These are phyloP conservation scores for Triplophysa yarkandensis DNA, from an alignment of 2,797 vertebrate genomes.

Conservation along the genomic window DNA sequence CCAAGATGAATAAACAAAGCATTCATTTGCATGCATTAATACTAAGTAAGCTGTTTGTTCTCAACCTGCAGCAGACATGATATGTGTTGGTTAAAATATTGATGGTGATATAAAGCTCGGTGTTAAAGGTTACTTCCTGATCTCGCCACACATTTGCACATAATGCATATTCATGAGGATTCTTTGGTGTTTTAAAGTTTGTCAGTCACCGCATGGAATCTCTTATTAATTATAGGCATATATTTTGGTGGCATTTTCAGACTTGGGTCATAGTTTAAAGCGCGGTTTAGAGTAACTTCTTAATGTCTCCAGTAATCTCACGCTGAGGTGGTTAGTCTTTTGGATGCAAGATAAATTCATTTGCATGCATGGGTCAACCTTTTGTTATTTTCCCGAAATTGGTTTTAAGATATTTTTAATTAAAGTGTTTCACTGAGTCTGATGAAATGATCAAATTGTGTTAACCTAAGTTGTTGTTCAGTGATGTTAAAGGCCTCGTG, in stretches of 20 bases:
- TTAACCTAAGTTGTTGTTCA: not conserved
- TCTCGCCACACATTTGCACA: constrained; percentile 71
- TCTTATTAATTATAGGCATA: constrained; percentile 77
- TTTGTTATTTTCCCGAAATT: not conserved
- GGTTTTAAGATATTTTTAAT: not conserved
- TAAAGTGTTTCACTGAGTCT: not conserved
- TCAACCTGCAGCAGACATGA: constrained; percentile 56
- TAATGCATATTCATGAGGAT: constrained; percentile 80
- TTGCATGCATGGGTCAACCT: constrained; percentile 21
- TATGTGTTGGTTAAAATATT: constrained; percentile 64
- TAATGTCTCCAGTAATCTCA: constrained; percentile 66
- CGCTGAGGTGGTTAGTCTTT: constrained; percentile 1
- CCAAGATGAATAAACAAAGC: constrained; percentile 73
- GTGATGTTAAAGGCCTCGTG: not conserved
- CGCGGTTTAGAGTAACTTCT: constrained; percentile 71
- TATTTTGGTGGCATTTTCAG: constrained; percentile 75
- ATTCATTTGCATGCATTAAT: constrained; percentile 79
- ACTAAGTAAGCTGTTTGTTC: constrained; percentile 64
- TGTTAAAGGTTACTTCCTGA: constrained; percentile 77
- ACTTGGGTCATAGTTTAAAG: constrained; percentile 69
- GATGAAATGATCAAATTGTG: not conserved
- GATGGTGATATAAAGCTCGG: constrained; percentile 72
- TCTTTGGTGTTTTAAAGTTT: constrained; percentile 71
- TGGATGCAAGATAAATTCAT: constrained; percentile 8
- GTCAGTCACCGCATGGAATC: constrained; percentile 67